A percentile compares a stretch with the other conserved stretches of the same genome.
These are phyloP conservation scores for Patagioenas fasciata DNA, from an alignment of 2,113 vertebrate genomes.

Conservation along the genomic window DNA sequence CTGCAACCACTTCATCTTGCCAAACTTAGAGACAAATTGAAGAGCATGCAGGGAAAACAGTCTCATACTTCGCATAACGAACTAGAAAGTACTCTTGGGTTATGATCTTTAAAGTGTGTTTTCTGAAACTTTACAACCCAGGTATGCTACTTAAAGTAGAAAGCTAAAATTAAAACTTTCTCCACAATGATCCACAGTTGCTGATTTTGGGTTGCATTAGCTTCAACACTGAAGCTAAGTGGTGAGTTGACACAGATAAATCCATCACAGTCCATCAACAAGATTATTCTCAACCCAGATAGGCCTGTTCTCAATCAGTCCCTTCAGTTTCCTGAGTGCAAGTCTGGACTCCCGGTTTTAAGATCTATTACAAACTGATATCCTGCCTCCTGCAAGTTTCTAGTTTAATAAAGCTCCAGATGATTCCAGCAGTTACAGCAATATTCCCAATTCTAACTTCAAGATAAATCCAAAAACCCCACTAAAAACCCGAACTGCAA, in stretches of 20 bases:
- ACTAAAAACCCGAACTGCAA: neutral
- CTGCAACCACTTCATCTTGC: neutral
- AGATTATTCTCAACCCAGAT: neutral
- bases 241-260: neutral
- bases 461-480: neutral
- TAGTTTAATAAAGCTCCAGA: neutral
- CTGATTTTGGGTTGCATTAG: neutral
- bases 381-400: neutral
- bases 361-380: neutral
- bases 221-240: neutral
- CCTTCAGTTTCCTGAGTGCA: neutral
- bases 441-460: neutral
- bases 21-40: neutral
- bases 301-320: neutral
- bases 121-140: neutral
- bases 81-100: neutral
- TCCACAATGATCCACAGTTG: neutral
- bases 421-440: neutral
- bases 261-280: neutral
- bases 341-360: neutral
- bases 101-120: neutral
- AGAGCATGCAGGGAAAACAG: neutral
- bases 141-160: neutral
- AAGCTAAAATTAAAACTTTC: neutral
- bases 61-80: neutral